These are phyloP conservation scores for Melanostoma mellinum DNA, from an alignment of 2,888 invertebrate species.

Conservation along the genomic window DNA sequence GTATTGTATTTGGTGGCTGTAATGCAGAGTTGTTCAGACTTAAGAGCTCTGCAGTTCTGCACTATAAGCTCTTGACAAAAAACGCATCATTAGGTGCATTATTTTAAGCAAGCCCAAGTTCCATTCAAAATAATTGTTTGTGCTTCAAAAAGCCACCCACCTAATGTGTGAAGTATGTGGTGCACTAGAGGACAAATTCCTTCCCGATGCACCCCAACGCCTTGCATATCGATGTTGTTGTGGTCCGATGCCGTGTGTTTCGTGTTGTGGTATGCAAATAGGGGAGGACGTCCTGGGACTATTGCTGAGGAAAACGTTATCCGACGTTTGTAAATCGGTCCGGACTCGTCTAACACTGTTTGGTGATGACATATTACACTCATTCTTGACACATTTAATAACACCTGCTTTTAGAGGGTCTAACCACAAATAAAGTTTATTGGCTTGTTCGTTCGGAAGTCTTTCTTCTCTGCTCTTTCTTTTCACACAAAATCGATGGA, in stretches of 20 bases:
- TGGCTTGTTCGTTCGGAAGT: no score
- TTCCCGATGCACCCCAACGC: conserved; percentile 49
- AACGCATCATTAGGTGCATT: no score
- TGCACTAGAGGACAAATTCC: conserved; percentile 75
- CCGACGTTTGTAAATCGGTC: conserved; percentile 81
- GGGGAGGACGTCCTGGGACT: conserved; percentile 74
- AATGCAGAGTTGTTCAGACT: no score
- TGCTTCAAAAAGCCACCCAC: conserved; percentile 17
- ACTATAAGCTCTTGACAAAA: no score
- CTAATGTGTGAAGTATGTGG: conserved; percentile 73
- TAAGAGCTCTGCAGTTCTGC: no score
- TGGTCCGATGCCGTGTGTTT: conserved; percentile 36
- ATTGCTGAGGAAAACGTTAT: conserved; percentile 78
- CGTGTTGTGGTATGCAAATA: conserved; percentile 57
- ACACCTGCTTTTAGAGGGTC: neutral
- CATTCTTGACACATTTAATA: conserved; percentile 60
- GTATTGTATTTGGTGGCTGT: no score
- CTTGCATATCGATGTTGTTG: conserved; percentile 66
- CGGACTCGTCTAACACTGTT: conserved; percentile 80
- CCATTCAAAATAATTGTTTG: neutral
- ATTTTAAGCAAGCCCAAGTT: no score
- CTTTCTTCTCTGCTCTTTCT: no score
- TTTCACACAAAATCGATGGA: no score
- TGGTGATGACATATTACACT: conserved; percentile 76
- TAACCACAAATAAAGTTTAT: no score